Evolutionary conservation across 2,888 invertebrate species (phyloP).

Genomic region (Hypolimnas misippus): DNA sequence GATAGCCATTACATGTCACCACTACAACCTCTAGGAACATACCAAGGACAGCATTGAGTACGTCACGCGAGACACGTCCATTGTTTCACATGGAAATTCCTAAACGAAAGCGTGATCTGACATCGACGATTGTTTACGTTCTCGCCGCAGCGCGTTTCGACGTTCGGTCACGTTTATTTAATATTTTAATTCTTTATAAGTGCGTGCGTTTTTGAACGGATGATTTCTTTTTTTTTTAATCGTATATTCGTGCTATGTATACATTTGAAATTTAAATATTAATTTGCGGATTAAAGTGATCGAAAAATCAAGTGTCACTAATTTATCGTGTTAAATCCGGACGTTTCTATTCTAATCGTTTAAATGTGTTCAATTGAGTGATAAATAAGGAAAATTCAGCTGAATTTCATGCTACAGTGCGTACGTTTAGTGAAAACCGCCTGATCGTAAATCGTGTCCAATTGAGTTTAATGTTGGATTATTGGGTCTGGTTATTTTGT

Average conservation of each 20-base stretch:
- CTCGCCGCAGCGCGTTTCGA: slow-evolving; percentile 7
- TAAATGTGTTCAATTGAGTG: not conserved
- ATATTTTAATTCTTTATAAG: not conserved
- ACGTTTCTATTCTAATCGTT: not conserved
- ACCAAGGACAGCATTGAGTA: slow-evolving; percentile 47
- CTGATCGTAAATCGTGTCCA: not conserved
- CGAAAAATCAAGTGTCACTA: not conserved
- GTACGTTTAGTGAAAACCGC: slow-evolving; percentile 3
- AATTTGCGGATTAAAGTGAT: not conserved
- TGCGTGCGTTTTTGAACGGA: not conserved
- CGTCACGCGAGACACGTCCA: slow-evolving; percentile 12
- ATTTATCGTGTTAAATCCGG: no score
- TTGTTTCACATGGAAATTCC: not conserved
- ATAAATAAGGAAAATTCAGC: not conserved
- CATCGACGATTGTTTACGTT: slow-evolving; percentile 8
- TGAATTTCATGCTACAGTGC: slow-evolving; percentile 13
- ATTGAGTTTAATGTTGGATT: slow-evolving; percentile 5
- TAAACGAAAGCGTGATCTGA: not conserved
- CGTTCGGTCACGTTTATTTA: slow-evolving; percentile 5
- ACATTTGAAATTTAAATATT: not conserved
- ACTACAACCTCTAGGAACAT: slow-evolving; percentile 18
- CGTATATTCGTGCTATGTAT: not conserved
- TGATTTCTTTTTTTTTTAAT: not conserved
- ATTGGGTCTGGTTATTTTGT: not conserved
- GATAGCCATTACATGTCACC: slow-evolving; percentile 20